Evolutionary conservation across 1,140 invertebrate species (phyloP), one percentile per base, ranked within the genome.

Genomic region (Pissodes strobi): DNA sequence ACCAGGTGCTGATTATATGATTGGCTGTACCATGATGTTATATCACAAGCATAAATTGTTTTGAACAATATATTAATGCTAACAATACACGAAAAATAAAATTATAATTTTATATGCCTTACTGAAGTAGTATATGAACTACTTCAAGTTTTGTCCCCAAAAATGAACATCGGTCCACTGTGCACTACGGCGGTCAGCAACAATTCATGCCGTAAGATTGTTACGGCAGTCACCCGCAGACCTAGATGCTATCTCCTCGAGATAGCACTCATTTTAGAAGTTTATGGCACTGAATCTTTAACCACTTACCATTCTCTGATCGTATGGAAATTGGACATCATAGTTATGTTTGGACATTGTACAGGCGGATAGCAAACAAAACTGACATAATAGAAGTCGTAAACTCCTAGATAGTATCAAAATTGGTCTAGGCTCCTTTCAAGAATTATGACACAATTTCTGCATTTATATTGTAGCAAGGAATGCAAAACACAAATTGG

Each of bases 281-380:
- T 72, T 72, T 72, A 72, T 72, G 70, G 52, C 25, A 34, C 57
- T 68, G 48, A 38, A 59, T 70, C 67, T 67, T 67, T 68, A 66
- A 68, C 68, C 66, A 68, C 64, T 72, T 70, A 70, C 70, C 68
- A 72, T 72, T 72, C 68, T 68, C 70, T 69, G 63, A 66, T 72
- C 68, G 69, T 70, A 70, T 69, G 66, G 66, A 68, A 72, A 68
- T 70, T 64, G 66, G 46, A 64, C 60, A 55, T 72, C 66, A 68
- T 66, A 64, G 64, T 70, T 72, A 70, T 60, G 60, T 67, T 65
- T 30, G 56, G 58, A 55, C 39, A 53, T 60, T 60, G 60, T 67
- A 56, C 43, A 60, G 65, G 41, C 59, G 59, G 56, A 45, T 21
- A 59, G 56, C 41, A 21, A 59, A 59, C 56, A 46, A 61, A 52